Evolutionary conservation across 1,140 invertebrate genomes (phyloP), one percentile per base, ranked within the genome.

Genomic region (Drosophila murphyi): DNA sequence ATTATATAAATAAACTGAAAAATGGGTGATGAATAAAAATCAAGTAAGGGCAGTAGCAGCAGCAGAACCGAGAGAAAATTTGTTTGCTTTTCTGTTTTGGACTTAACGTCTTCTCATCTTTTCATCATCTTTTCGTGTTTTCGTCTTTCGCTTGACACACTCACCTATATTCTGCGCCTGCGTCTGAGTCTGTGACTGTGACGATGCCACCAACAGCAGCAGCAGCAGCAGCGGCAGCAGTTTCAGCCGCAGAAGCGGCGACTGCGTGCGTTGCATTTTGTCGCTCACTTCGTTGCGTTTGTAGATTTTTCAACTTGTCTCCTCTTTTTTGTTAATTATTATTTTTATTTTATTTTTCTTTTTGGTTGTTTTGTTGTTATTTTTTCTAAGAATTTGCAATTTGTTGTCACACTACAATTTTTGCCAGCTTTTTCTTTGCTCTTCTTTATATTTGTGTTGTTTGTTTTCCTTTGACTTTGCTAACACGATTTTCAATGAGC

Each of bases 131-230:
- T 72, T 64, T 69, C 56, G 65, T 56, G 10, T 68, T 47, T 72
- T 73, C 76, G 77, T 88, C 76, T 82, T 83, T 88, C 69, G 80
- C 83, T 82, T 87, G 83, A 87, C 83, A 87, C 83, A 87, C 83
- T 87, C 83, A 88, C 83, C 83, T 87, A 87, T 87, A 87, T 87
- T 87, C 83, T 87, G 83, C 83, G 83, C 83, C 82, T 87, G 82
- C 63, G 80, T 56, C 61, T 59, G 55, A 45, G 73, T 51, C 35
- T 57, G 59, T 31, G 73, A 34, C 59, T 51, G 76, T 57, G 64
- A 57, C 51, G 47, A 52, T 47, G 72, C 64, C 65, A 43, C 39
- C 10, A 43, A 43, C 39, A 70, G 54, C 64, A 74, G n/a, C 60
- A 57, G 50, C 62, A 68, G 60, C 80, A 80, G 29, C 61, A 52